Percentiles rank a stretch among this genome's conserved stretches.
These are phyloP conservation scores for Valencia hispanica DNA, from an alignment of 2,797 vertebrate species.

Conservation along the genomic window DNA sequence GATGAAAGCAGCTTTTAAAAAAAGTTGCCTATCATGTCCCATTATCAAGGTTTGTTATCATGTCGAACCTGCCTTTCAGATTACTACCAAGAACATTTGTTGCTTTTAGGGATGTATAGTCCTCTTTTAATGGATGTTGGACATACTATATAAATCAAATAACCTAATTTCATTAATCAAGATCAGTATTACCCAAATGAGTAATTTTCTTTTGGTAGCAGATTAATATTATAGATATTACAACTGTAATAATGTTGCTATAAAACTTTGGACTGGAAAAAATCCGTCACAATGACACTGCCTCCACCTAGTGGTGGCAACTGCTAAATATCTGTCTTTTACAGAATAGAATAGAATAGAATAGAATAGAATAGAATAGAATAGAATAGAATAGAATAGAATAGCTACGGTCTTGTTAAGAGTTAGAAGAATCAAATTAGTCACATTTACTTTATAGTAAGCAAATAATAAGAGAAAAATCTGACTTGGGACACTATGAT, in stretches of 20 bases:
- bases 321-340: not conserved
- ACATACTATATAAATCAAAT: not conserved
- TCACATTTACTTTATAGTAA: not conserved
- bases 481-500: not conserved
- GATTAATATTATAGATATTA: not conserved
- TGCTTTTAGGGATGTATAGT: not conserved
- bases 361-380: not conserved
- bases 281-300: constrained; percentile 20
- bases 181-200: not conserved
- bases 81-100: not conserved
- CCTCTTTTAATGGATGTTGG: not conserved
- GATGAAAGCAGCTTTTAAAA: constrained; percentile 20
- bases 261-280: not conserved
- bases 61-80: not conserved
- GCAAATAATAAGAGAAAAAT: not conserved
- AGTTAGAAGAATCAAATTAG: not conserved
- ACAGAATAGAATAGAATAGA: constrained; percentile 1
- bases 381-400: not conserved
- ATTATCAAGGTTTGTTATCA: constrained; percentile 4
- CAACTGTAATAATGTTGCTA: not conserved
- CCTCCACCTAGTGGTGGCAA: constrained; percentile 63
- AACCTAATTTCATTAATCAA: not conserved
- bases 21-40: constrained; percentile 3
- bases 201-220: not conserved
- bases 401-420: not conserved